Percentiles rank a stretch among this genome's conserved stretches.
These are phyloP conservation scores for Apodemia zela DNA, from an alignment of 2,888 invertebrate genomes.

Conservation along the genomic window DNA sequence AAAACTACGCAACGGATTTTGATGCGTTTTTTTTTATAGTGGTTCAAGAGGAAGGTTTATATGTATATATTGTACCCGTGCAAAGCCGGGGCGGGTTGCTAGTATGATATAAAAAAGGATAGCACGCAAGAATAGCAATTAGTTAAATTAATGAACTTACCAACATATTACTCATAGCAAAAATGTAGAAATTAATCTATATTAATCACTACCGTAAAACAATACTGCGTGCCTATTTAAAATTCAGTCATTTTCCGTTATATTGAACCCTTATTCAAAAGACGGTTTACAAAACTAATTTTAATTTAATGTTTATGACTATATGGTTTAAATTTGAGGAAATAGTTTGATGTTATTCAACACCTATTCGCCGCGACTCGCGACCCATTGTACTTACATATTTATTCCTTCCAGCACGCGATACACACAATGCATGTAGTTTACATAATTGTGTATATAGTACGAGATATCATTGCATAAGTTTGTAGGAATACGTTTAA, in stretches of 20 bases:
- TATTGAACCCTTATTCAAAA: not conserved
- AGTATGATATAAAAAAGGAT: too few species aligned
- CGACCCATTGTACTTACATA: conserved; percentile 3
- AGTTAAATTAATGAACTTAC: too few species aligned
- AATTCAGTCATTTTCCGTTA: not conserved
- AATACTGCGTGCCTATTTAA: not conserved
- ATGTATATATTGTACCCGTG: too few species aligned
- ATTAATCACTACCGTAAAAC: not conserved
- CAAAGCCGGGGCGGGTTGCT: too few species aligned
- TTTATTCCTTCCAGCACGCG: conserved; percentile 21
- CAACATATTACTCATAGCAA: not conserved
- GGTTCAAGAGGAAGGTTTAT: too few species aligned
- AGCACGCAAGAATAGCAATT: too few species aligned
- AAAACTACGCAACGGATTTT: too few species aligned
- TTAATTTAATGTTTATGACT: not conserved
- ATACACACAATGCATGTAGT: conserved; percentile 19
- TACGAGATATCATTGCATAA: too few species aligned
- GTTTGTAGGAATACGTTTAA: too few species aligned
- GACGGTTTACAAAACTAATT: not conserved
- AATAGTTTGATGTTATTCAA: not conserved
- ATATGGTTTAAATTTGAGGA: conserved; percentile 1
- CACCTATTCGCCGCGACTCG: not conserved
- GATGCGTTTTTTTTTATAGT: too few species aligned
- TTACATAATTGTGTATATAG: conserved; percentile 22
- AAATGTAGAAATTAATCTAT: not conserved